Base-by-base conservation (phyloP, 92 coral and sea anemone genomes). In the Hydrozoanthus gracilis region DNA sequence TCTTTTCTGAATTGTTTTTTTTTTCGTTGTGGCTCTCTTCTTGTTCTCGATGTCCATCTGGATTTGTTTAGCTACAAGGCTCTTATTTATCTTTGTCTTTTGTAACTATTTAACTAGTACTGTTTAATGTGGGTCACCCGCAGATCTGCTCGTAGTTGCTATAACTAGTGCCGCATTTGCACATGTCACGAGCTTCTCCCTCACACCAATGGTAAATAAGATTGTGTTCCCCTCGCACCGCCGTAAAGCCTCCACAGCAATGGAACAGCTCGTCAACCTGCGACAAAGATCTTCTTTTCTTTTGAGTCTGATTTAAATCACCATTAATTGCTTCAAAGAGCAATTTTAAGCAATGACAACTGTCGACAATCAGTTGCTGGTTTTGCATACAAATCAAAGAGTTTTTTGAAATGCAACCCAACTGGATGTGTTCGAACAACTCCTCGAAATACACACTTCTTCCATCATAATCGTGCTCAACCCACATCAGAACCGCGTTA, bases 401-500 rank as follows among this genome's bases (percentile, higher is more conserved):
- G 69, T 88, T 91, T 74, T 86, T 92, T 11, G 92, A 89, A 18
- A 97, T 94, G 86, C 94, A 92, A 9, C 88, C 72, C 18, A 97
- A 77, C 73, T 95, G 95, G 5, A 97, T 83, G 52, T 89, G 75
- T 14, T 88, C 75, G 65, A 97, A 90, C 45, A 97, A 84, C 54
- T 82, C 77, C 7, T 93, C 90, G 69, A 95, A 95, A 56, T 70
- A 66, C 17, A 47, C 74, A 66, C 60, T 86, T 54, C 99, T 89
- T n/a, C 75, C 83, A 4, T 84, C 91, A 44, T 56, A 76, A 68
- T 95, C 98, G 82, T 94, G 93, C 86, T 89, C 94, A 8, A 93
- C 95, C 99, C 99, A 96, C 65, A 92, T 78, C 47, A 96, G 52
- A 67, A 96, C 91, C 65, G 94, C 98, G 71, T 95, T 97, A 65